Evolutionary conservation across 2,888 invertebrate genomes (phyloP).

Genomic region (Drosophila siamana): DNA sequence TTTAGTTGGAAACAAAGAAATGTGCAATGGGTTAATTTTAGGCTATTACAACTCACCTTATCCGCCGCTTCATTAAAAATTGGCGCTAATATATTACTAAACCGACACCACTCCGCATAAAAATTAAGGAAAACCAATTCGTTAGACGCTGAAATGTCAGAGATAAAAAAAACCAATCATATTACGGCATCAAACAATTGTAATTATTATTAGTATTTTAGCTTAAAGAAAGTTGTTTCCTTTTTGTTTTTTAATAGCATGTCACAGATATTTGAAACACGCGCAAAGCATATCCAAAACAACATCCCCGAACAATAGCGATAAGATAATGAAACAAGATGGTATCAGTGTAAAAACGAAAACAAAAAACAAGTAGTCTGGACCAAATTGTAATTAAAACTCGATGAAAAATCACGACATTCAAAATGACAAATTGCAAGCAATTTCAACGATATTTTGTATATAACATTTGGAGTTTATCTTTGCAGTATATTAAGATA

Average conservation of each 20-base stretch:
- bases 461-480: neutral
- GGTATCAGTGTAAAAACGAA: neutral
- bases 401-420: neutral
- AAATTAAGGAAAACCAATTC: slow-evolving; percentile 99
- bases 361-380: slow-evolving; percentile 6
- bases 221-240: neutral
- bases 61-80: slow-evolving; percentile 98
- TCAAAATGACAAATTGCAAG: neutral
- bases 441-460: neutral
- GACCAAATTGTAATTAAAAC: slow-evolving; percentile 25
- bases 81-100: slow-evolving; percentile 98
- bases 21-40: neutral
- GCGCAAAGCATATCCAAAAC: neutral
- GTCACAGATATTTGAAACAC: slow-evolving; percentile 10
- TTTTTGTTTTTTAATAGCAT: slow-evolving; percentile 2
- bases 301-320: slow-evolving; percentile 6
- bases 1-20: neutral
- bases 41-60: slow-evolving; percentile 87
- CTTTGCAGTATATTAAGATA: neutral
- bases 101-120: slow-evolving; percentile 99
- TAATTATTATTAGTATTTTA: neutral
- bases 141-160: slow-evolving; percentile 91
- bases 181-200: neutral
- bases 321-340: slow-evolving; percentile 34
- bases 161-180: slow-evolving; percentile 6